Evolutionary conservation across 2,888 invertebrate species (phyloP).

Genomic region (Andrena praecox): DNA sequence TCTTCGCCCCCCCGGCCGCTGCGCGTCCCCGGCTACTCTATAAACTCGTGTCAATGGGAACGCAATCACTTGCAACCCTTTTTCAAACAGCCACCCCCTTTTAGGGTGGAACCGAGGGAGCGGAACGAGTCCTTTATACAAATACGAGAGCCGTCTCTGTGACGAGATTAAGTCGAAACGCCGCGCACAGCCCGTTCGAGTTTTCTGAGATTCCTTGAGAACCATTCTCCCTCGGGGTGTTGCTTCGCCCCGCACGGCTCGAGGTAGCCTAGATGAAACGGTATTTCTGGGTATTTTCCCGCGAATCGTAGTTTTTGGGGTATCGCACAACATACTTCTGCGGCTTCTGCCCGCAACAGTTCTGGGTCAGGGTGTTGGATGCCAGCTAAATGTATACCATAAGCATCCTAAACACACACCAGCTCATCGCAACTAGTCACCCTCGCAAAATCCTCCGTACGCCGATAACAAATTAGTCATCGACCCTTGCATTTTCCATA

Average conservation of each 20-base stretch:
- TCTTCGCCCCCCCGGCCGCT: conserved; percentile 24
- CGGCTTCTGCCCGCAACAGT: too few relatives aligned
- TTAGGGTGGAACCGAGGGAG: conserved; percentile 11
- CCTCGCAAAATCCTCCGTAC: too few relatives aligned
- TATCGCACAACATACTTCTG: background rate
- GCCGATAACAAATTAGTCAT: too few relatives aligned
- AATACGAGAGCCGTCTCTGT: conserved; percentile 56
- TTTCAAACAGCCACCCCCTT: conserved; percentile 46
- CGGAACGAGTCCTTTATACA: conserved; percentile 64
- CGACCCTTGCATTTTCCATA: too few relatives aligned
- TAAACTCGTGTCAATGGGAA: conserved; percentile 77
- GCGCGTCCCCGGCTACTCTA: conserved; percentile 66
- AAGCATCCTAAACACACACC: too few relatives aligned
- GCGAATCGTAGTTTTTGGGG: background rate
- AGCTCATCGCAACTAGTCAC: too few relatives aligned
- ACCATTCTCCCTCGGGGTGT: conserved; percentile 11
- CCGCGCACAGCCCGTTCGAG: conserved; percentile 40
- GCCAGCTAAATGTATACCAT: too few relatives aligned
- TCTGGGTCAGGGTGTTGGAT: too few relatives aligned
- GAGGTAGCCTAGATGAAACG: too few relatives aligned
- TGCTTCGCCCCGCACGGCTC: background rate
- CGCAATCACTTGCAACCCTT: conserved; percentile 73
- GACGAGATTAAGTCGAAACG: conserved; percentile 67
- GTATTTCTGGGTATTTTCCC: conserved; percentile 2
- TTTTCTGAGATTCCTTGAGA: conserved; percentile 47